Base-by-base conservation (phyloP, 2,797 vertebrate species). In the Botia almorhae region DNA sequence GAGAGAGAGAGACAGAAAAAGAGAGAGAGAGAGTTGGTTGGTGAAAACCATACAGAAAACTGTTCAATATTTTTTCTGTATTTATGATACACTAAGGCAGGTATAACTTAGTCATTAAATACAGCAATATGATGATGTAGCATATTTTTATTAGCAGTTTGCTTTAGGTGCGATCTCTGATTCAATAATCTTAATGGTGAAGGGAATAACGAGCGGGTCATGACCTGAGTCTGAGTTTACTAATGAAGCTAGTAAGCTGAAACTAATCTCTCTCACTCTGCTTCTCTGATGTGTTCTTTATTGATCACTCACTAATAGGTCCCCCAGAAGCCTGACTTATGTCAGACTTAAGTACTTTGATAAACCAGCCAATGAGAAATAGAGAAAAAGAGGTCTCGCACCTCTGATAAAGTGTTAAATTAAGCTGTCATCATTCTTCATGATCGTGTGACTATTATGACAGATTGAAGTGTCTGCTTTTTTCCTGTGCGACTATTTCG, bases 221-320 rank as follows among this genome's bases (percentile, higher is more conserved):
- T 76, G 76, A 50, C 84, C 78, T 61, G 1, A 65, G 50, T 73
- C 48, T 75, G 58, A 78, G 83, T 85, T 84, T 85, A 87, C 88
- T 90, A 92, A 91, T 89, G 81, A 91, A 87, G 82, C 82, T 67
- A 79, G 80, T 85, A 85, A 83, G 51, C 78, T 80, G 39, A 68
- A 80, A 72, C 77, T 79, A 85, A 76, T 80, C 78, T 81, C 26
- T 69, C 69, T 19, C 53, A 12, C 65, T 79, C 76, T 85, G 80
- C 78, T 85, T 84, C 80, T 91, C 87, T 83, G 87, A 90, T 90
- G 87, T 91, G 88, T 88, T 87, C 85, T 86, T 79, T 88, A 89
- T 90, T 88, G 90, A 92, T 91, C 76, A 53, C 73, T 43, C 69
- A 81, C 84, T 90, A 90, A 92, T 90, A 87, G 86, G 85, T 79